A percentile compares a stretch with the other conserved stretches of the same genome.
Conservation (phyloP, 2,797 vertebrate genomes). For the Bucorvus abyssinicus region DNA sequence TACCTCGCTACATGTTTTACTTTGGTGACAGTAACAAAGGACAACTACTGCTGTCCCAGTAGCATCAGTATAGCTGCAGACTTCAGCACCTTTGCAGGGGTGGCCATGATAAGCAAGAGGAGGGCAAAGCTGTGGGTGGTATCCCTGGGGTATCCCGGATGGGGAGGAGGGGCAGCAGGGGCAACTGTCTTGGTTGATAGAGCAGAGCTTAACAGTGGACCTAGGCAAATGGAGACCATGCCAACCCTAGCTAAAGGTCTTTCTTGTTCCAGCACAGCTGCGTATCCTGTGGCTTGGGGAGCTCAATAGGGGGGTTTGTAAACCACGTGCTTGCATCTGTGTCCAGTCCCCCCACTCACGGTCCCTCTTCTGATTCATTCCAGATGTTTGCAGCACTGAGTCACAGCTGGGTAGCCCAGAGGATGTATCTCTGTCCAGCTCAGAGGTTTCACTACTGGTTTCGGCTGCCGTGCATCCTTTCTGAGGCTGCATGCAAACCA, state of each 20-base stretch:
- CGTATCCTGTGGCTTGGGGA: neutral
- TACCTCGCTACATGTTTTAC: neutral
- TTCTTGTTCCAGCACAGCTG: neutral
- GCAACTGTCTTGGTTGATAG: neutral
- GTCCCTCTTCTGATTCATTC: neutral
- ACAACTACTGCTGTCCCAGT: neutral
- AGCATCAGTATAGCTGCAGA: neutral
- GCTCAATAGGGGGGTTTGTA: neutral
- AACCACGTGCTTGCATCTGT: neutral
- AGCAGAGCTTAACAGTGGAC: neutral
- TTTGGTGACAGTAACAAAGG: neutral
- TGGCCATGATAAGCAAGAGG: neutral
- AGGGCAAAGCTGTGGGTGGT: neutral
- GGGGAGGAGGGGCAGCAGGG: neutral
- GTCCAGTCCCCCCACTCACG: neutral
- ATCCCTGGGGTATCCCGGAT: neutral
- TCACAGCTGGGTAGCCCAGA: neutral
- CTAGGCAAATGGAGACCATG: neutral
- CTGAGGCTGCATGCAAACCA: neutral
- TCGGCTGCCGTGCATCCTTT: neutral
- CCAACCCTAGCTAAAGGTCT: neutral
- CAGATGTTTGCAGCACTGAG: neutral
- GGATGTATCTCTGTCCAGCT: accelerated
- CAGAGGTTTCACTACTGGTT: neutral
- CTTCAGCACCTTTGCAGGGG: neutral